These are phyloP conservation scores for Schrankia costaestrigalis DNA, from an alignment of 2,888 invertebrate genomes.

Conservation along the genomic window DNA sequence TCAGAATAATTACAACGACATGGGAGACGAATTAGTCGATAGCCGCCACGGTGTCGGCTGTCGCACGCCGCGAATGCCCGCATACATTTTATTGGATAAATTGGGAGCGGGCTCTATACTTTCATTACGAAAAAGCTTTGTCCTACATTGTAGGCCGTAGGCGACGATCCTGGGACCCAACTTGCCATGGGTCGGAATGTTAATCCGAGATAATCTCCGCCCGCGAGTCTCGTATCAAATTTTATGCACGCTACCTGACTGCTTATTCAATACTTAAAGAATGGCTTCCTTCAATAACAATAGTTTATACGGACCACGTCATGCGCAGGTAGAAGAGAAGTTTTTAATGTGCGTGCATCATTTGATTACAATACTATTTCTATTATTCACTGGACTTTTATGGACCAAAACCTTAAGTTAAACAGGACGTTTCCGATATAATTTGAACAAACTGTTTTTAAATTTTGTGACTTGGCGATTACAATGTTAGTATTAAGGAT, in stretches of 20 bases:
- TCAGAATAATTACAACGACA: slow-evolving; percentile 62
- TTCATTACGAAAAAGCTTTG: slow-evolving; percentile 57
- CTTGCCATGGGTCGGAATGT: slow-evolving; percentile 62
- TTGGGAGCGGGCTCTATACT: slow-evolving; percentile 54
- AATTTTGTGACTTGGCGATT: too few relatives aligned
- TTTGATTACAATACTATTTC: slow-evolving; percentile 7
- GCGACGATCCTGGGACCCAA: slow-evolving; percentile 41
- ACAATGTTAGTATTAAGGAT: slow-evolving; percentile 18
- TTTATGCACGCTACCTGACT: slow-evolving; percentile 76
- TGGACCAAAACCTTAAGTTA: too few relatives aligned
- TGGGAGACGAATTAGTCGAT: slow-evolving; percentile 45
- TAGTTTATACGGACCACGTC: slow-evolving; percentile 46
- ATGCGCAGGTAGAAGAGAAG: slow-evolving; percentile 60
- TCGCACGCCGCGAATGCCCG: slow-evolving; percentile 54
- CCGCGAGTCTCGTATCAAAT: slow-evolving; percentile 62
- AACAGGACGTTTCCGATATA: too few relatives aligned
- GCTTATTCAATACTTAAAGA: slow-evolving; percentile 62
- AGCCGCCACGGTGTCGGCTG: slow-evolving; percentile 42
- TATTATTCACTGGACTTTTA: too few relatives aligned
- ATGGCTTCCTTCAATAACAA: slow-evolving; percentile 68
- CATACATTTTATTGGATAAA: slow-evolving; percentile 75
- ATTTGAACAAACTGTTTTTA: too few relatives aligned
- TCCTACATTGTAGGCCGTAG: slow-evolving; percentile 45
- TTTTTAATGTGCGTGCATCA: slow-evolving; percentile 36
- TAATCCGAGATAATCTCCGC: slow-evolving; percentile 73